Percentiles rank a stretch among this genome's conserved stretches.
phyloP scores from a whole-genome alignment of 1,140 invertebrate species.

The Propsilocerus akamusi region DNA sequence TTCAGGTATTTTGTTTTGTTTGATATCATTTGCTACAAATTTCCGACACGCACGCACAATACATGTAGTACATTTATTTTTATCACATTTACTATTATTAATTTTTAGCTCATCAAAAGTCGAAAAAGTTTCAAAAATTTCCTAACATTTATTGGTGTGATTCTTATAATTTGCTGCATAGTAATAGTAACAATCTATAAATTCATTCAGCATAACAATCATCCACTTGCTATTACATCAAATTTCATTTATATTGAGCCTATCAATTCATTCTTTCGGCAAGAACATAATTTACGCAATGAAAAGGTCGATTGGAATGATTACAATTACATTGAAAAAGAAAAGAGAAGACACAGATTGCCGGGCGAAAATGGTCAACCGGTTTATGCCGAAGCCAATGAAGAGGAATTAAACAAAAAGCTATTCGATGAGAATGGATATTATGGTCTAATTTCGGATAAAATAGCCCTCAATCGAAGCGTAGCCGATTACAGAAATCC shows the following conservation, averaged over 20 bases:
- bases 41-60: not conserved
- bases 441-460: constrained; percentile 75
- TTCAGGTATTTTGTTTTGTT: not conserved
- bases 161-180: not conserved
- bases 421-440: constrained; percentile 69
- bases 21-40: not conserved
- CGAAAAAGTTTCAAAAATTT: not conserved
- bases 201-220: not conserved
- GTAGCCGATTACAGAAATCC: constrained; percentile 62
- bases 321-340: constrained; percentile 48
- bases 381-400: constrained; percentile 33
- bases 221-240: not conserved
- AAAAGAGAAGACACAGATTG: constrained; percentile 43
- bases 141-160: not conserved
- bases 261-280: not conserved
- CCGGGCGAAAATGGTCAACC: constrained; percentile 49
- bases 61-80: not conserved
- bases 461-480: constrained; percentile 66
- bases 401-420: constrained; percentile 40
- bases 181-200: not conserved
- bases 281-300: not conserved
- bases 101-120: not conserved
- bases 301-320: constrained; percentile 73
- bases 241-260: not conserved
- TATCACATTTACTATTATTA: not conserved